These are phyloP conservation scores for Conus betulinus DNA, from an alignment of 1,140 invertebrate genomes.

Conservation along the genomic window DNA sequence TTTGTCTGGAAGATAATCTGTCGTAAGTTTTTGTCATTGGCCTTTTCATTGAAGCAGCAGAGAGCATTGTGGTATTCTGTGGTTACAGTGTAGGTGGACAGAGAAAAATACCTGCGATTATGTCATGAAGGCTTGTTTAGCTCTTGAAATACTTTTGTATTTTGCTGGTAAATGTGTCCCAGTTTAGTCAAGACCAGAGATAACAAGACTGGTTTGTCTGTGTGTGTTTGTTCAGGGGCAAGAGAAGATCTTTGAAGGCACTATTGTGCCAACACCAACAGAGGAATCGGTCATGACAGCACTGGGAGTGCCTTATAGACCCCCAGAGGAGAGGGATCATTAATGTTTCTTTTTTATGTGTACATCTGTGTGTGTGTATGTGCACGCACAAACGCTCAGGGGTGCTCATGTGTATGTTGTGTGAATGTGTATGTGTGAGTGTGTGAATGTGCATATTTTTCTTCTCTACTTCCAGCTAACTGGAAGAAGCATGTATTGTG, in stretches of 20 bases:
- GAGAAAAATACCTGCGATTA: too few species aligned
- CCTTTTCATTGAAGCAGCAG: too few species aligned
- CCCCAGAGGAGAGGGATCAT: conserved; percentile 76
- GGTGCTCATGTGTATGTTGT: background rate
- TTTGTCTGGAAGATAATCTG: too few species aligned
- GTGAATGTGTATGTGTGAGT: background rate
- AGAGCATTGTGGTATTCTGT: too few species aligned
- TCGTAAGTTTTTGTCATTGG: too few species aligned
- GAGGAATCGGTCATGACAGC: conserved; percentile 76
- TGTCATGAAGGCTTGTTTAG: too few species aligned
- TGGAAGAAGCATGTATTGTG: too few species aligned
- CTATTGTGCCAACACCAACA: conserved; percentile 72
- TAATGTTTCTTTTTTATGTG: conserved; percentile 33
- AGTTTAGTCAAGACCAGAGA: background rate
- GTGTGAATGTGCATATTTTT: background rate
- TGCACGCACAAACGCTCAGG: background rate
- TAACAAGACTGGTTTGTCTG: background rate
- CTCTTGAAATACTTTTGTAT: too few species aligned
- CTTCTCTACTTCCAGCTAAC: background rate
- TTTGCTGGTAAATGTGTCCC: background rate
- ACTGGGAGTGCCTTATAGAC: conserved; percentile 74
- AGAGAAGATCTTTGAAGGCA: conserved; percentile 74
- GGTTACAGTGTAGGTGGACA: too few species aligned
- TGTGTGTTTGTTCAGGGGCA: conserved; percentile 61
- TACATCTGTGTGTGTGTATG: conserved; percentile 11